These are phyloP conservation scores for Samia ricini DNA, from an alignment of 1,140 invertebrate species.

Conservation along the genomic window DNA sequence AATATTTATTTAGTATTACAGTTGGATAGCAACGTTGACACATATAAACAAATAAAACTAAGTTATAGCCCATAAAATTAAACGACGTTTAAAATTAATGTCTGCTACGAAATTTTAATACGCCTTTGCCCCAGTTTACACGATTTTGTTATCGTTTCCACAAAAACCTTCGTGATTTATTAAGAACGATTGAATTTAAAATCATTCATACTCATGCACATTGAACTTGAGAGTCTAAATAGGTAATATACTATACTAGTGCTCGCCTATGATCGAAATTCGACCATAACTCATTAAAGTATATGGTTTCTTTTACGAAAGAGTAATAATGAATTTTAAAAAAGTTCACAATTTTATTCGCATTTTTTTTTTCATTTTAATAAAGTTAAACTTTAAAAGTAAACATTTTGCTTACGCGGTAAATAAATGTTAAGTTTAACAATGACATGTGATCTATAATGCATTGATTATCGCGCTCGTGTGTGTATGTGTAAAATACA, in stretches of 20 bases:
- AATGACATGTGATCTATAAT: too few relatives aligned
- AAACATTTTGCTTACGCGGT: too few relatives aligned
- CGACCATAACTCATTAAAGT: too few relatives aligned
- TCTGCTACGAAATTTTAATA: conserved; percentile 14
- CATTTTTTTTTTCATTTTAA: too few relatives aligned
- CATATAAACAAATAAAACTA: conserved; percentile 24
- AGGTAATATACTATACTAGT: neutral
- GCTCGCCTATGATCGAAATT: too few relatives aligned
- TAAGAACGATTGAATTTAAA: conserved; percentile 9
- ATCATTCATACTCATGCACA: neutral
- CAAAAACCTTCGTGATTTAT: conserved; percentile 10
- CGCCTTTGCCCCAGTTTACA: neutral
- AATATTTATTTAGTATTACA: conserved; percentile 9
- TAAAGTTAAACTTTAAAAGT: too few relatives aligned
- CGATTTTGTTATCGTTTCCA: neutral
- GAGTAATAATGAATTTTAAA: too few relatives aligned
- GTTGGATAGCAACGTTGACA: conserved; percentile 22
- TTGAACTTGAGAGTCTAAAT: neutral
- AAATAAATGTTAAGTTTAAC: too few relatives aligned
- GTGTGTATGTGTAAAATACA: too few relatives aligned
- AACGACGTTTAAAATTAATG: conserved; percentile 22
- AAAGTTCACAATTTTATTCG: too few relatives aligned
- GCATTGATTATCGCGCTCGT: too few relatives aligned
- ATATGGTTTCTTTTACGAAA: too few relatives aligned
- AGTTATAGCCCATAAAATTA: conserved; percentile 22